Evolutionary conservation across 2,797 vertebrate genomes (phyloP).

Genomic region (Gallinago stenura): DNA sequence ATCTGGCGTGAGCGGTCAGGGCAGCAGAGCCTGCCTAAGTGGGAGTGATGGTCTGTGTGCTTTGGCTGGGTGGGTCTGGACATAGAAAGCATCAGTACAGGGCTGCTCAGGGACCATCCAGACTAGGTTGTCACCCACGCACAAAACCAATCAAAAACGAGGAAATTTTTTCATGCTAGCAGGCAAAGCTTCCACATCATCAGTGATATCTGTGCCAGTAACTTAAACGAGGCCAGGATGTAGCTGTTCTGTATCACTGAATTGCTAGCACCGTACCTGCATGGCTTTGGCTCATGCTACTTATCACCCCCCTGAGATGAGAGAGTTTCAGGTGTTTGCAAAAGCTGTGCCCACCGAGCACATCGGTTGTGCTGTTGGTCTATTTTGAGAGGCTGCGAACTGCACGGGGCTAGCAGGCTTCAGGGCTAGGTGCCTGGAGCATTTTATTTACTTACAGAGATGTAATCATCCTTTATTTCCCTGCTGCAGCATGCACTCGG

Average conservation of each 20-base stretch:
- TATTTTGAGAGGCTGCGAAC: not conserved
- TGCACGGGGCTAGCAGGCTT: not conserved
- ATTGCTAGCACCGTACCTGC: not conserved
- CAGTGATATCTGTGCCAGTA: not conserved
- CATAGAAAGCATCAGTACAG: not conserved
- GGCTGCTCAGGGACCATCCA: not conserved
- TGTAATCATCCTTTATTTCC: not conserved
- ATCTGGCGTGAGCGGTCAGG: accelerated
- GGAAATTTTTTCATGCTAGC: not conserved
- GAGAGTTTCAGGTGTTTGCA: not conserved
- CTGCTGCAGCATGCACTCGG: accelerated
- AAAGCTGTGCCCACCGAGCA: not conserved
- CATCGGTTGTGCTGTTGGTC: accelerated
- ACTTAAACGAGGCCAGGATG: not conserved
- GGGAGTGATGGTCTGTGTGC: not conserved
- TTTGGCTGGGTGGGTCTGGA: not conserved
- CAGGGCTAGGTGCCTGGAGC: not conserved
- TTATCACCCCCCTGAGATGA: accelerated
- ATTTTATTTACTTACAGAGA: not conserved
- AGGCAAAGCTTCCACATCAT: not conserved
- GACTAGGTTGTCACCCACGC: not conserved
- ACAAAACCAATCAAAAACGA: not conserved
- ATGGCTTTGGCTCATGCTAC: not conserved
- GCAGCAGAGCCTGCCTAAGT: not conserved
- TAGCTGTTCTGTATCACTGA: not conserved